Evolutionary conservation across 2,113 vertebrate genomes (phyloP), one percentile per base, ranked within the genome.

Genomic region (Laterallus jamaicensis): DNA sequence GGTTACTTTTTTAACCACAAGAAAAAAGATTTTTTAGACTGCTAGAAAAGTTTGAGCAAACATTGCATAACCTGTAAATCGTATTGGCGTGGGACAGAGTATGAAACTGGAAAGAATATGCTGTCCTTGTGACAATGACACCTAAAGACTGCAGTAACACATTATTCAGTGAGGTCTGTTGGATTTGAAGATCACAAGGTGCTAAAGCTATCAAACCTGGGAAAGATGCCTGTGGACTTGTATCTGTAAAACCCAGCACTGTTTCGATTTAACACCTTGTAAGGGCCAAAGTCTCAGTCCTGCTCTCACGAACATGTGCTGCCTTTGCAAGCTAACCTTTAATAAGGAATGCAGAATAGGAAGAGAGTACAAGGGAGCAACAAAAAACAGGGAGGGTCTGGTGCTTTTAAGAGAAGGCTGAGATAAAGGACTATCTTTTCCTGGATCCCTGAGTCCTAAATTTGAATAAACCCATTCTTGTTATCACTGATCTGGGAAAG

Each of bases 341-440:
- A 54, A 37, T 29, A 75, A 87, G 9, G 9, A 42, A 42, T 19
- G 17, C 7, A 60, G 42, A 58, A 54, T 7, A 63, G 25, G 44
- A 11, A 20, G 19, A 60, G 28, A 83, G 63, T 39, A 49, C 18
- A 35, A 35, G 32, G 13, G 15, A 67, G 28, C 13, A 60, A 31
- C 12, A 47, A 15, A 32, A 7, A 49, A 8, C 5, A 60, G 12
- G 49, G 55, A 31, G n/a, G n/a, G 12, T 22, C 17, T 59, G 42
- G 18, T 9, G 58, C 40, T 76, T 58, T 28, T 15, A 15, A 25
- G 35, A 60, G 21, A 90, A 79, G 14, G 20, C 29, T 82, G 54
- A 49, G 25, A 39, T 9, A 79, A 85, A 82, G 18, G 12, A 66
- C 2, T 0, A 0, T 40, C 21, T 11, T 62, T 56, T 75, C 29